Percentiles rank a stretch among this genome's conserved stretches.
Evolutionary conservation across 2,113 vertebrate species (phyloP).

Genomic region (Mormyrus lacerda): DNA sequence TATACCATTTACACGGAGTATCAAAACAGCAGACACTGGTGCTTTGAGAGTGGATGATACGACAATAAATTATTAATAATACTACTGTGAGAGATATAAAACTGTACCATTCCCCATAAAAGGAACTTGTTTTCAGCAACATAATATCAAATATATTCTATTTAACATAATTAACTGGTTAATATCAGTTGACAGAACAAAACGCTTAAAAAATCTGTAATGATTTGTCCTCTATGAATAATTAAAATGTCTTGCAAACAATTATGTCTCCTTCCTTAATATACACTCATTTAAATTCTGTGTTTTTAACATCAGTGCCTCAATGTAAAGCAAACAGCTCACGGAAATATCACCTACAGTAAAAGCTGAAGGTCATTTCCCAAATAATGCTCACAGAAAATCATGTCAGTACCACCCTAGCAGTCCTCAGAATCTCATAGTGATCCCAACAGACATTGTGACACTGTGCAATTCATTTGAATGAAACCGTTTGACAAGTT

Average conservation of each 20-base stretch:
- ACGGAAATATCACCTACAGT: not conserved
- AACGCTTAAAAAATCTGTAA: not conserved
- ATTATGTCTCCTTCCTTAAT: not conserved
- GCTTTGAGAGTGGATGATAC: slow-evolving; percentile 17
- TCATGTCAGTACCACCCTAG: not conserved
- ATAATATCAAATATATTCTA: not conserved
- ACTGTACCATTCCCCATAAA: not conserved
- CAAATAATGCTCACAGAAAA: not conserved
- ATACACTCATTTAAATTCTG: not conserved
- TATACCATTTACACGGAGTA: slow-evolving; percentile 33
- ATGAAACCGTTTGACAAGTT: not conserved
- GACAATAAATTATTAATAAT: slow-evolving; percentile 22
- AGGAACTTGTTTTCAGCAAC: not conserved
- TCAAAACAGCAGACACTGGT: slow-evolving; percentile 32
- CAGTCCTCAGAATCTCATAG: not conserved
- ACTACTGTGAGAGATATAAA: not conserved
- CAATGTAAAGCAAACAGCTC: not conserved
- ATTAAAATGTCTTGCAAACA: not conserved
- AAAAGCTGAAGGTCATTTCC: not conserved
- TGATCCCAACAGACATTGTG: not conserved
- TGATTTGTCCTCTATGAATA: not conserved
- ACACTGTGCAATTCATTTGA: not conserved
- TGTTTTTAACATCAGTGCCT: not conserved
- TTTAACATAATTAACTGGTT: not conserved
- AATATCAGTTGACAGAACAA: not conserved